Evolutionary conservation across 1,140 invertebrate genomes (phyloP), one percentile per base, ranked within the genome.

Genomic region (Drosophila kepulauana): DNA sequence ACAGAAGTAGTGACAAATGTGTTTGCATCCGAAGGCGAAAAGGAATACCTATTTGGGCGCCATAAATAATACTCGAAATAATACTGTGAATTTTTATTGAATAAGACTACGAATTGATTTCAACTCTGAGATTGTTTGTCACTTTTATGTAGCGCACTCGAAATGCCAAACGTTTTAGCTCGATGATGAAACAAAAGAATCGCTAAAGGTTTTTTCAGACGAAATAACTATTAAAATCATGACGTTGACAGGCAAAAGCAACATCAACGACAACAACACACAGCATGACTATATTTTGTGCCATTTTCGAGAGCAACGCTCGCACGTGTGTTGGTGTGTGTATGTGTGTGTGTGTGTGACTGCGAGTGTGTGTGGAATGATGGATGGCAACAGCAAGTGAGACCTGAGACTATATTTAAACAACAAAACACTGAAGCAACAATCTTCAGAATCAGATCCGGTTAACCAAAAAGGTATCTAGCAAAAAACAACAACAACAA

Each of bases 291-390:
- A 77, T 65, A 78, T 72, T 75, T 81, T 66, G 75, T 81, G 77
- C 75, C 78, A 86, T 81, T 85, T 86, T 81, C n/a, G 82, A 86
- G 82, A 86, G 82, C 82, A 79, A 77, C 70, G 77, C 56, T 82
- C 79, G 77, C 73, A 61, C 41, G 48, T 68, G 57, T 67, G 62
- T 66, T 7, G 11, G 10, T 41, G 33, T 59, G 45, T 56, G 41
- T 48, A 1, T 16, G 16, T 20, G 20, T 25, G 20, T 25, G 43
- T 64, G 49, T 79, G 48, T 38, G 35, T 38, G 35, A 38, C 2
- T 38, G 35, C 3, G 35, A 67, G 56, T 56, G 49, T 67, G 75
- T 62, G 43, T 54, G 61, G 76, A 84, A 64, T 76, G 81, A 82
- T 84, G 73, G 82, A 84, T 79, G 67, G 82, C 66, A 78, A 78